phyloP scores from a whole-genome alignment of 2,797 vertebrate genomes.

The Spinibarbus caldwelli region DNA sequence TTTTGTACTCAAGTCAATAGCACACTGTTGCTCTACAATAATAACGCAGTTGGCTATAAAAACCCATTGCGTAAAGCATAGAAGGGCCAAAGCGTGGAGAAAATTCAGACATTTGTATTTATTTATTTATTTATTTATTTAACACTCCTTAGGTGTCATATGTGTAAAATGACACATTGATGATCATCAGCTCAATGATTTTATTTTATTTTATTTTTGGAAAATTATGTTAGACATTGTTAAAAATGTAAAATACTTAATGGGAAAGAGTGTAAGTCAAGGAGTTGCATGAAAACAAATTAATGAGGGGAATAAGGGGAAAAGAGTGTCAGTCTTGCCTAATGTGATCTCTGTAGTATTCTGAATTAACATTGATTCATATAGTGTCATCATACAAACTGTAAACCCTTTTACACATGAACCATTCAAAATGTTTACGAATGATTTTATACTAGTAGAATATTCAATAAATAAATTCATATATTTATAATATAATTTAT shows the following conservation, averaged over 20 bases:
- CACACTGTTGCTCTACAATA: neutral
- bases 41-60: neutral
- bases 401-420: neutral
- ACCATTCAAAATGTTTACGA: neutral
- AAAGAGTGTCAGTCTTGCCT: neutral
- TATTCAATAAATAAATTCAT: no score
- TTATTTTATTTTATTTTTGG: neutral
- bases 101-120: neutral
- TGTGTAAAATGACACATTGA: neutral
- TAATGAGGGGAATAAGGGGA: neutral
- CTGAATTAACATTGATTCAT: neutral
- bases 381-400: neutral
- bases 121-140: neutral
- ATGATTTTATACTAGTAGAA: neutral
- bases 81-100: neutral
- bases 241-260: neutral
- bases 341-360: neutral
- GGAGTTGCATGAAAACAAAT: neutral
- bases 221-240: neutral
- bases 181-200: neutral
- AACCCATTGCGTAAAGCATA: neutral
- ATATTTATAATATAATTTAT: no score
- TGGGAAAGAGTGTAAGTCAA: neutral
- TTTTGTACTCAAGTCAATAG: neutral
- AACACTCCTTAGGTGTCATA: neutral